Conservation (phyloP, 2,797 vertebrate species). For the Chanos chanos region DNA sequence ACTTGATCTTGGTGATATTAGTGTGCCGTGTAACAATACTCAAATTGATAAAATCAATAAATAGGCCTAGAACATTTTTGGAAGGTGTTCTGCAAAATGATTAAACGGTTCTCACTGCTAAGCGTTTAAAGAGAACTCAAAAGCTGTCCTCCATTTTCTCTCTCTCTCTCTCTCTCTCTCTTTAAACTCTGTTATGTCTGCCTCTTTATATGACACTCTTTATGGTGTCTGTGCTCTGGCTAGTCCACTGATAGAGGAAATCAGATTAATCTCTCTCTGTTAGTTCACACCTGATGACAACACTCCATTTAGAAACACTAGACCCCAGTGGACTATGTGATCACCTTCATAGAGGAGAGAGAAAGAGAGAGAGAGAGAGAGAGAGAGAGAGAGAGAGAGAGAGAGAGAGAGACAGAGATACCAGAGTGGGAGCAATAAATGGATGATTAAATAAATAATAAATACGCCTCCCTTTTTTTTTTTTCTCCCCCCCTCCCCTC, state of each 20-base stretch:
- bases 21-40: not conserved
- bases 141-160: too few relatives aligned
- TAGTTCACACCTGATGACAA: slow-evolving; percentile 20
- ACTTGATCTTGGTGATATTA: not conserved
- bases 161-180: too few relatives aligned
- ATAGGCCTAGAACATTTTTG: too few relatives aligned
- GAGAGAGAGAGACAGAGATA: slow-evolving; percentile 14
- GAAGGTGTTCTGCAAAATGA: too few relatives aligned
- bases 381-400: slow-evolving; percentile 4
- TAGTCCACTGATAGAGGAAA: slow-evolving; percentile 21
- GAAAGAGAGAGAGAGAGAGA: not conserved
- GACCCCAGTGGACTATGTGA: slow-evolving; percentile 21
- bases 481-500: slow-evolving; percentile 11
- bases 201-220: not conserved
- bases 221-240: slow-evolving; percentile 1
- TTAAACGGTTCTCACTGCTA: too few relatives aligned
- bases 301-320: slow-evolving; percentile 24
- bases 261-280: slow-evolving; percentile 25
- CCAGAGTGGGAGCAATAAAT: slow-evolving; percentile 28
- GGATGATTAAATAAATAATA: slow-evolving; percentile 40
- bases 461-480: slow-evolving; percentile 18
- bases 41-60: too few relatives aligned
- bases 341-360: slow-evolving; percentile 11
- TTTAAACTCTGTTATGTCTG: not conserved
- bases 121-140: too few relatives aligned